phyloP scores from a whole-genome alignment of 2,113 vertebrate genomes.

The Mastomys natalensis region DNA sequence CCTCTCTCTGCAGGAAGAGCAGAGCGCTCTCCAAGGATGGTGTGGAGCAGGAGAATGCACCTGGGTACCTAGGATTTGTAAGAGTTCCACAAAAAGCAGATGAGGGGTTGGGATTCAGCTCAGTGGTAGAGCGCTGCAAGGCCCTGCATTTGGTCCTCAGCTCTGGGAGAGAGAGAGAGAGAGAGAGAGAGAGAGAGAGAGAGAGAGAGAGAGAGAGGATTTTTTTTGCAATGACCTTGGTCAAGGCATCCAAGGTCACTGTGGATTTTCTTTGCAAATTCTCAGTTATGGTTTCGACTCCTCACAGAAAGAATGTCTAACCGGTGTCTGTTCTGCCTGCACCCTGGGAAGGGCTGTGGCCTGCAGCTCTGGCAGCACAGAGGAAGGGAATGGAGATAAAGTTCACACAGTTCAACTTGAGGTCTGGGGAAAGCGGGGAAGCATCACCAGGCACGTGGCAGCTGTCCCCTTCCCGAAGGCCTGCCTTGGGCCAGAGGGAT shows the following conservation, averaged over 20 bases:
- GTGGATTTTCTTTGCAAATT: conserved; percentile 46
- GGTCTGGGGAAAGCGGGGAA: background rate
- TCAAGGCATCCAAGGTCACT: conserved; percentile 58
- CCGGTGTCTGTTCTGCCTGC: background rate
- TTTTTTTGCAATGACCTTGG: conserved; percentile 55
- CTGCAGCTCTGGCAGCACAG: background rate
- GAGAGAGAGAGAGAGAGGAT: too few species aligned
- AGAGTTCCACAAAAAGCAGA: background rate
- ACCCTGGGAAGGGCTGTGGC: background rate
- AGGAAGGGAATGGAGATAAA: background rate
- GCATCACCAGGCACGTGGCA: background rate
- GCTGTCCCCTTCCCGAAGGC: background rate
- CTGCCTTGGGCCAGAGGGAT: background rate
- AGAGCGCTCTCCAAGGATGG: background rate
- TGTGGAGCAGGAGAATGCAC: background rate
- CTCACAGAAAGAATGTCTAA: background rate
- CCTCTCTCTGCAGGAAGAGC: background rate
- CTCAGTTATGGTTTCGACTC: conserved; percentile 13
- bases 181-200: too few species aligned
- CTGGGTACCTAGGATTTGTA: background rate
- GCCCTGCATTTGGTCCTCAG: too few species aligned
- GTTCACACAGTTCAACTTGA: background rate
- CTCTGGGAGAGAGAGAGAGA: too few species aligned
- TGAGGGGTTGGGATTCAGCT: background rate
- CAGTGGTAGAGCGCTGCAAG: too few species aligned